Conservation (phyloP, 2,797 vertebrate species). For the Artibeus lituratus region DNA sequence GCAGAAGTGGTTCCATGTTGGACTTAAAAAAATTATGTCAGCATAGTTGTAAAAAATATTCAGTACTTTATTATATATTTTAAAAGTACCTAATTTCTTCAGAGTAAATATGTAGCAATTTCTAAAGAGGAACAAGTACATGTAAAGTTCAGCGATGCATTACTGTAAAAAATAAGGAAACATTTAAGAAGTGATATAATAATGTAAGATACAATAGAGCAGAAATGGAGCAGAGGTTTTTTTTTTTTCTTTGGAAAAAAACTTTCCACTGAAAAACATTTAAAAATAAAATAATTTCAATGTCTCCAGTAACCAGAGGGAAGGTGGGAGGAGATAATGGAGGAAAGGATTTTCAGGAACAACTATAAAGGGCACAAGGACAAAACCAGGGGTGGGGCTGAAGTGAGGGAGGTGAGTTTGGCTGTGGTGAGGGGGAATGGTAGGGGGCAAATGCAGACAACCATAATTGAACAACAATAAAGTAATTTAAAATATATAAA, state of each 20-base stretch:
- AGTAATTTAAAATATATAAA: too few species aligned
- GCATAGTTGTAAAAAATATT: not conserved
- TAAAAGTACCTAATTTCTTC: not conserved
- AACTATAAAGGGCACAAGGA: too few species aligned
- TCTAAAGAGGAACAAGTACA: not conserved
- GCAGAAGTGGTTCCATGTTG: not conserved
- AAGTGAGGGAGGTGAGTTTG: too few species aligned
- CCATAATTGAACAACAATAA: too few species aligned
- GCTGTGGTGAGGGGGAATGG: too few species aligned
- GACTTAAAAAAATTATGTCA: not conserved
- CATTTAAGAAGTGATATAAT: not conserved
- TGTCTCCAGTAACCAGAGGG: too few species aligned
- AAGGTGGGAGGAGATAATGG: too few species aligned
- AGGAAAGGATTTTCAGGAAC: too few species aligned
- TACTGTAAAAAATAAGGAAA: not conserved
- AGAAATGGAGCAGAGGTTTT: not conserved
- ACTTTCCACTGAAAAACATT: not conserved
- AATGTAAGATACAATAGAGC: not conserved
- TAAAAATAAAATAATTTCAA: too few species aligned
- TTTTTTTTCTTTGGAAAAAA: not conserved
- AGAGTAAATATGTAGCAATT: not conserved
- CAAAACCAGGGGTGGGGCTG: too few species aligned
- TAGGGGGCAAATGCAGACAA: too few species aligned
- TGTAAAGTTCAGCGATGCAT: not conserved
- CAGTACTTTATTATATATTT: not conserved